Percentiles rank a stretch among this genome's conserved stretches.
Evolutionary conservation across 2,113 vertebrate genomes (phyloP).

Genomic region (Apodemus sylvaticus): DNA sequence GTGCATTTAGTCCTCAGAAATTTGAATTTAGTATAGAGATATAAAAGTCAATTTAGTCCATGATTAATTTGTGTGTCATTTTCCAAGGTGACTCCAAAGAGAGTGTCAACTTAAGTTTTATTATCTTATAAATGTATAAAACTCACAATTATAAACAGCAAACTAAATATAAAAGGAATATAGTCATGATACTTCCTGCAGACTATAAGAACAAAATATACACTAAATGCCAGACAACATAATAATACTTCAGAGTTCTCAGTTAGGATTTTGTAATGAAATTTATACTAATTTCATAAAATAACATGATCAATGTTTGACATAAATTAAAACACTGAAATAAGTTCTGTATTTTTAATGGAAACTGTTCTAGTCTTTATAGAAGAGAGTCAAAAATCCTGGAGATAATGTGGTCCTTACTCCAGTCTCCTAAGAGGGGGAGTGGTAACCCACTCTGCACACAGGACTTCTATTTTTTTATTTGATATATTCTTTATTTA

Average conservation of each 20-base stretch:
- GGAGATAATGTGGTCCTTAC: not conserved
- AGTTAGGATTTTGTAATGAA: not conserved
- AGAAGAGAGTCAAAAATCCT: not conserved
- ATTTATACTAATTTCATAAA: constrained; percentile 16
- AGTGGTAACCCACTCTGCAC: not conserved
- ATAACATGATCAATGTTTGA: not conserved
- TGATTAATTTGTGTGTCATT: not conserved
- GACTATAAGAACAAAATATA: not conserved
- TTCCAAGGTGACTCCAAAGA: constrained; percentile 23
- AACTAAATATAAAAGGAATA: not conserved
- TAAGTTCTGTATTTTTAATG: not conserved
- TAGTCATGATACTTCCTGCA: not conserved
- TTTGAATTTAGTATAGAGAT: not conserved
- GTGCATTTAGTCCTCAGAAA: not conserved
- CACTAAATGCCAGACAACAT: constrained; percentile 25
- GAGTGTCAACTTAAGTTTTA: not conserved
- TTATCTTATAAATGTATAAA: constrained; percentile 8
- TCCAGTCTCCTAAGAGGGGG: not conserved
- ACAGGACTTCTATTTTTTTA: not conserved
- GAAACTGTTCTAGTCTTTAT: not conserved
- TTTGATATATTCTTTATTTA: too few species aligned
- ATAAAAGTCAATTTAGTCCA: not conserved
- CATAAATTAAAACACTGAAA: not conserved
- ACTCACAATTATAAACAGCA: not conserved
- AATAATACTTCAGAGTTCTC: not conserved